Percentiles rank a stretch among this genome's conserved stretches.
Conservation (phyloP, 2,113 vertebrate species). For the Danio rerio region DNA sequence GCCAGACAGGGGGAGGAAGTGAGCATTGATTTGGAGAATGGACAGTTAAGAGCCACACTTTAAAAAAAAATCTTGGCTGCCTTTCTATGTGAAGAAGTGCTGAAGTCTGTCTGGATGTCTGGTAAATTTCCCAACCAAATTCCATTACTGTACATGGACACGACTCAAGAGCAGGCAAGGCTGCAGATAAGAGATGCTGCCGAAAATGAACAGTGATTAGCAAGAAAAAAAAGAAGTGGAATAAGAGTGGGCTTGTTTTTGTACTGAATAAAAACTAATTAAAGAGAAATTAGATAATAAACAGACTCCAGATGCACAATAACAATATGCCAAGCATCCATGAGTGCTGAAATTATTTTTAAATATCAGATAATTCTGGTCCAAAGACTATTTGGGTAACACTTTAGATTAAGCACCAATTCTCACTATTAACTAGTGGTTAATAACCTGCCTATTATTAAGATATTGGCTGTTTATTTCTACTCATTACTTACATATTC, state of each 20-base stretch:
- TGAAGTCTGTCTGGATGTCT: slow-evolving; percentile 8
- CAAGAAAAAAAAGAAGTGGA: background rate
- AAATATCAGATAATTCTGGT: background rate
- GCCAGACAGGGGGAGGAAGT: background rate
- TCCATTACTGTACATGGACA: slow-evolving; percentile 51
- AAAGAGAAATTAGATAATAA: background rate
- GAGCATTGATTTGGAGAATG: slow-evolving; percentile 15
- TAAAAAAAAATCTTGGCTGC: slow-evolving; percentile 5
- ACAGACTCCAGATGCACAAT: background rate
- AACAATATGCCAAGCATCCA: background rate
- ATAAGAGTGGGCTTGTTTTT: background rate
- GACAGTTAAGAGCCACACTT: background rate
- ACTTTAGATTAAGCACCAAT: no score
- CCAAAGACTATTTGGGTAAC: background rate
- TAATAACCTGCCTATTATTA: no score
- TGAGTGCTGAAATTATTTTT: background rate
- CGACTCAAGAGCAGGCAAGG: background rate
- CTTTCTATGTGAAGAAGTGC: slow-evolving; percentile 1
- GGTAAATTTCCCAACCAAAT: slow-evolving; percentile 27
- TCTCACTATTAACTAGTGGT: no score
- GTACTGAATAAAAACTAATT: background rate
- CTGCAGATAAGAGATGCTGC: background rate
- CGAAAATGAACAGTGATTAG: background rate
- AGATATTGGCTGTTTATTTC: no score
- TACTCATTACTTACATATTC: no score